Evolutionary conservation across 2,113 vertebrate species (phyloP), one percentile per base, ranked within the genome.

Genomic region (Caloenas nicobarica): DNA sequence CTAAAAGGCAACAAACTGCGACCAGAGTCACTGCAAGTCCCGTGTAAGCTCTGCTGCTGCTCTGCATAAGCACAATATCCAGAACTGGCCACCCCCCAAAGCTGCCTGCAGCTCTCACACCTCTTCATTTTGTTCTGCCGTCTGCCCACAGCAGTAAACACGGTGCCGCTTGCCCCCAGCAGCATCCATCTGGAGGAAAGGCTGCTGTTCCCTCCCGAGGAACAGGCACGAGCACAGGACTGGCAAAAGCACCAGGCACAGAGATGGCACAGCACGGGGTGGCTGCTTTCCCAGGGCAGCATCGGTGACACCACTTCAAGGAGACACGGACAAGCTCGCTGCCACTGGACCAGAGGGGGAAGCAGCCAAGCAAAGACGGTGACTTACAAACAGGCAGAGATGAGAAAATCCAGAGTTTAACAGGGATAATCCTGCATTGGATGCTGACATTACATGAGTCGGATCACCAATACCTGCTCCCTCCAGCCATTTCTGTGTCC

Each of bases 91-190:
- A 58, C 15, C 15, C 71, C 28, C 8, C 23, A 9, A 17, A 0
- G 5, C 89, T 48, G 5, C 0, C 70, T 1, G 3, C 1, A 24
- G 34, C 23, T 36, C 22, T 74, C 64, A 33, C 16, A 17, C 7
- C 71, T 50, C 38, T 46, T 40, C 14, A 4, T 19, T 38, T 58
- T 34, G 25, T 5, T 71, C 23, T 69, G 31, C 22, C 61, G 68
- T 58, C 51, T n/a, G 7, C 66, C n/a, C 74, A 57, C 18, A 42
- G 64, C 2, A 31, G 38, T 33, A 53, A 68, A 36, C 0, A 3
- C 23, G 0, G 0, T 1, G 0, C 16, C 0, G 0, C 58, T 34
- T 0, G 0, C 5, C 28, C 31, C 76, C 42, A 46, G 62, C n/a
- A n/a, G 57, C 50, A 51, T 4, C 31, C 2, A 3, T 4, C 25